Conservation (phyloP, 2,113 vertebrate species). For the Alaudala cheleensis region DNA sequence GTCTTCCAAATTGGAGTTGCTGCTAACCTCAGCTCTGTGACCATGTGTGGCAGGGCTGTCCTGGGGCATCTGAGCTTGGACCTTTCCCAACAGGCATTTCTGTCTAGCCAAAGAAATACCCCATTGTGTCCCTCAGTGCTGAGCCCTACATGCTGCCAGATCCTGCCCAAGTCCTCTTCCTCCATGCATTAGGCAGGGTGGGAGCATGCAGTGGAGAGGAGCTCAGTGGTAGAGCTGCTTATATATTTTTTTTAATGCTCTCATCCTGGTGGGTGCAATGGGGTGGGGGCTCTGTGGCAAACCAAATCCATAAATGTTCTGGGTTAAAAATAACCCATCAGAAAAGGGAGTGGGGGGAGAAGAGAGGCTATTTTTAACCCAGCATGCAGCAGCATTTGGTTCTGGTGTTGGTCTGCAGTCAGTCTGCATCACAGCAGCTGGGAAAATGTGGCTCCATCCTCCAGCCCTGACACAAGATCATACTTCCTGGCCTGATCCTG, state of each 20-base stretch:
- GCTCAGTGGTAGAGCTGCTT: neutral
- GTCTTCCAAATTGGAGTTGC: neutral
- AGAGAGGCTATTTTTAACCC: slow-evolving; percentile 49
- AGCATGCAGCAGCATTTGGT: neutral
- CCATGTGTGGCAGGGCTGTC: neutral
- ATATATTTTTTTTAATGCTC: neutral
- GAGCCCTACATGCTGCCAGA: neutral
- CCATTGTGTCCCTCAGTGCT: neutral
- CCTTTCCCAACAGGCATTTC: neutral
- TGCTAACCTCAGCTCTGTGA: neutral
- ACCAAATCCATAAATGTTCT: neutral
- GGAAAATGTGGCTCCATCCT: neutral
- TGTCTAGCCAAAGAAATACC: neutral
- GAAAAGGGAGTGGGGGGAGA: slow-evolving; percentile 5
- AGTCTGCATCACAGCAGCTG: neutral
- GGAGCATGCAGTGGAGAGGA: neutral
- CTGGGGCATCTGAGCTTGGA: neutral
- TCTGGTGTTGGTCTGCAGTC: slow-evolving; percentile 27
- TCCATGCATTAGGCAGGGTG: neutral
- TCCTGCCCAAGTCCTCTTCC: neutral
- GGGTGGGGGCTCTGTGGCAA: slow-evolving; percentile 27
- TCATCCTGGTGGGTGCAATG: slow-evolving; percentile 1
- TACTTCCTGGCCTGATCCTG: neutral
- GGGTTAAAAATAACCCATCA: slow-evolving; percentile 44
- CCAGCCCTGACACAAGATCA: neutral